phyloP scores from a whole-genome alignment of 2,888 invertebrate species.

The Amblyjoppa proteus region DNA sequence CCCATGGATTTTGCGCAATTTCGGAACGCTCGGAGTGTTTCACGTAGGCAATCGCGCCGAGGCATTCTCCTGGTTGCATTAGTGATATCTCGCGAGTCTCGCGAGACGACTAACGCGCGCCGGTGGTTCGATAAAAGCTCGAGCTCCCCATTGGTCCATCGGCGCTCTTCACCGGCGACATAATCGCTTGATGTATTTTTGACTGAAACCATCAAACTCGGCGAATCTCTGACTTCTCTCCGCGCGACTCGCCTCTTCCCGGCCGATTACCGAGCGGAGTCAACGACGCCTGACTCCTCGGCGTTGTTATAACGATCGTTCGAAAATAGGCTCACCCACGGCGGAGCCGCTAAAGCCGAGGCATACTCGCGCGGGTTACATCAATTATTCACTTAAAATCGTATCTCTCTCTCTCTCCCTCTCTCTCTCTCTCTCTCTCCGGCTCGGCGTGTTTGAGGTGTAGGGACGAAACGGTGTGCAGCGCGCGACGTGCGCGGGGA shows the following conservation, averaged over 20 bases:
- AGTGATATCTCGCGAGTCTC: background rate
- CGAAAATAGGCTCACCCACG: constrained; percentile 50
- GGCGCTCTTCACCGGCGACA: constrained; percentile 6
- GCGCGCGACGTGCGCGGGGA: constrained; percentile 30
- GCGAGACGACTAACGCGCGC: background rate
- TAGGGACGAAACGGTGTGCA: constrained; percentile 11
- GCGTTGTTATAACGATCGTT: constrained; percentile 40
- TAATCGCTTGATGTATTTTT: constrained; percentile 21
- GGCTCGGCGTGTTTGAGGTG: constrained; percentile 29
- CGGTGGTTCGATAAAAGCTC: constrained; percentile 22
- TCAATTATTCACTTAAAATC: constrained; percentile 63
- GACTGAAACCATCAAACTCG: constrained; percentile 13
- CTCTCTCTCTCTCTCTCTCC: constrained; percentile 3
- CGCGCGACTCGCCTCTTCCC: too few relatives aligned
- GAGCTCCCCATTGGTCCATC: constrained; percentile 49
- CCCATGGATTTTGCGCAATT: background rate
- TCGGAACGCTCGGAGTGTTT: background rate
- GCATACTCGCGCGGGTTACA: constrained; percentile 38
- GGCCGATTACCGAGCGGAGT: constrained; percentile 12
- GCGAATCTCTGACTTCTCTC: background rate
- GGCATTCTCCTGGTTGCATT: background rate
- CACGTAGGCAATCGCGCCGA: background rate
- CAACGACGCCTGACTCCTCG: constrained; percentile 31
- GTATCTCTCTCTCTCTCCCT: too few relatives aligned
- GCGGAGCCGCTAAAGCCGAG: background rate